phyloP scores from a whole-genome alignment of 2,113 vertebrate species.

The Petrocephalus microphthalmus region DNA sequence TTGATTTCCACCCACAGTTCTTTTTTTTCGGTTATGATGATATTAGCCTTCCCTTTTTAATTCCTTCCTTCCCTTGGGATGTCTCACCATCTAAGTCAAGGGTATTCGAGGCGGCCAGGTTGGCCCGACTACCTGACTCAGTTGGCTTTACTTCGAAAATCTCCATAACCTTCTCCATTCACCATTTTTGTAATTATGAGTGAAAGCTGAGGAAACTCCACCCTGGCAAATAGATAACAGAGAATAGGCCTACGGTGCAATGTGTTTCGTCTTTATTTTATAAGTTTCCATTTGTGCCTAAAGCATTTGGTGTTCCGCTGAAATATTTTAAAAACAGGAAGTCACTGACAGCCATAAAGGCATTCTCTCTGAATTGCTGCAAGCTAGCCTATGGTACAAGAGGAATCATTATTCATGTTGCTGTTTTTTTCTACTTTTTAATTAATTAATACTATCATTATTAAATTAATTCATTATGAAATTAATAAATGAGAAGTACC shows the following conservation, averaged over 20 bases:
- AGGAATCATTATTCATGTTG: slow-evolving; percentile 10
- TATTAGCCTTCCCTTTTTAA: slow-evolving; percentile 56
- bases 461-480: background rate
- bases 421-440: background rate
- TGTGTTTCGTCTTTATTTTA: background rate
- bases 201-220: background rate
- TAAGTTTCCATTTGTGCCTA: background rate
- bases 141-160: background rate
- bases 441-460: background rate
- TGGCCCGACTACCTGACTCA: slow-evolving; percentile 35
- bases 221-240: background rate
- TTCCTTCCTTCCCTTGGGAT: slow-evolving; percentile 51
- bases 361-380: background rate
- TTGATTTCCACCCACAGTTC: slow-evolving; percentile 44
- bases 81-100: slow-evolving; percentile 64
- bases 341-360: background rate
- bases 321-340: background rate
- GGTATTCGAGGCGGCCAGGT: slow-evolving; percentile 47
- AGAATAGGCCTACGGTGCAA: background rate
- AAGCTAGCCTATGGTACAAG: background rate
- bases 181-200: background rate
- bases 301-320: background rate
- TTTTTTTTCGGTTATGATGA: slow-evolving; percentile 38
- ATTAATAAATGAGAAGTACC: background rate
- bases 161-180: background rate